Base-by-base conservation (phyloP, 2,113 vertebrate species). In the Rana temporaria region DNA sequence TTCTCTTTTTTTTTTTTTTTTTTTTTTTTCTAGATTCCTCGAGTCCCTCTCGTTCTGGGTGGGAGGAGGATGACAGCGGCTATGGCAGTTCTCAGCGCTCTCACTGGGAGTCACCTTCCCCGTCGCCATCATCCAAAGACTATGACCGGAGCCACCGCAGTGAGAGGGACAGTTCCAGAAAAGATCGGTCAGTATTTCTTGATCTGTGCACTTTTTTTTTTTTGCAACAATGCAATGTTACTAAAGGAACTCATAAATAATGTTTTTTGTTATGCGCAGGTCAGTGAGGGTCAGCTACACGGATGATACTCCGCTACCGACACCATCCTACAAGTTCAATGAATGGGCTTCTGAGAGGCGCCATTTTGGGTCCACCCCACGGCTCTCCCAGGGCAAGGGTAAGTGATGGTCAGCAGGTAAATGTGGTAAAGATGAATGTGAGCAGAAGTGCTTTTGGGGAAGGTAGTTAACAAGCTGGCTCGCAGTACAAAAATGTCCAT, bases 91-190 rank as follows among this genome's bases (percentile, higher is more conserved):
- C 93, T 0, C 92, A 92, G 16, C 96, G 94, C 79, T 98, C 98
- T 0, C 97, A 99, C 77, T 99, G 98, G 98, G 98, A 99, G 66
- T 98, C 96, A 0, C 98, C 97, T 0, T 99, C 97, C 7, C 98
- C 98, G 0, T 74, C 91, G 0, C 95, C 93, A 5, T 98, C 96
- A n/a, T 89, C 69, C 63, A 90, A 90, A 81, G 98, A 99, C 64
- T 90, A 90, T 0, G 97, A 98, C 55, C 91, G 93, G 32, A 95
- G 94, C 11, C 96, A 97, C 82, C 92, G 96, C 55, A 86, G 93
- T 85, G 73, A 73, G 4, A 32, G 80, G 14, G 80, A 82, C 19
- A 82, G 80, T 30, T 67, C 71, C 0, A 75, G 80, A n/a, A 82
- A 71, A 55, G 80, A 82, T 11, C 48, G 80, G 80, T 82, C 4